Evolutionary conservation across 2,888 invertebrate genomes (phyloP), one percentile per base, ranked within the genome.

Genomic region (Xylocampa areola): DNA sequence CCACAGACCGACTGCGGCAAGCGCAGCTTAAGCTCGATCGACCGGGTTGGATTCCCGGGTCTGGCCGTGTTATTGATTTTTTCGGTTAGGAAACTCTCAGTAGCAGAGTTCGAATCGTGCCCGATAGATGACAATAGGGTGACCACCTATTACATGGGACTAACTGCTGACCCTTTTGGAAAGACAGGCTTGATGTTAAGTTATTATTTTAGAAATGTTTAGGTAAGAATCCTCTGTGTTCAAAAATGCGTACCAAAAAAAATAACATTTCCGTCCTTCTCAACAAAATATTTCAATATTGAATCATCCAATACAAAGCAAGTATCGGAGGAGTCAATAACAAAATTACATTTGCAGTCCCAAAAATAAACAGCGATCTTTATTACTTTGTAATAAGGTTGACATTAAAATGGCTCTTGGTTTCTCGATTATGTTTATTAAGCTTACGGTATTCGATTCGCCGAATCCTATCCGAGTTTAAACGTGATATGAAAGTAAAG

Each of bases 391-490:
- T 0, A 0, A 32, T 50, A 63, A 37, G 33, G 52, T 10, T 32
- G 32, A 53, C 4, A 44, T 29, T 58, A 2, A 8, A 43, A 27
- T 13, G 6, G 17, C 47, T 37, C 27, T 53, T 41, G 19, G 33
- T 49, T 70, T 47, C n/a, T 16, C 10, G 27, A 17, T 21, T 33
- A 33, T 23, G 7, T 37, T 39, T n/a, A 32, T 33, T 43, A 37
- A 37, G 41, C 37, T 66, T 57, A 64, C 69, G 69, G 52, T 65
- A 54, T 66, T 54, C 29, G 40, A 32, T 67, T 62, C 75, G 57
- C 13, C 41, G 72, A 73, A 74, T 54, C 48, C 33, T 59, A 71
- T 61, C 58, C 41, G 68, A 74, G 68, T 71, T 60, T 41, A 61
- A 63, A 71, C 75, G 75, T 74, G 75, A 60, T 45, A 25, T 16